Percentiles rank a stretch among this genome's conserved stretches.
Evolutionary conservation across 2,888 invertebrate genomes (phyloP).

Genomic region (Gisinianus flammeolus): DNA sequence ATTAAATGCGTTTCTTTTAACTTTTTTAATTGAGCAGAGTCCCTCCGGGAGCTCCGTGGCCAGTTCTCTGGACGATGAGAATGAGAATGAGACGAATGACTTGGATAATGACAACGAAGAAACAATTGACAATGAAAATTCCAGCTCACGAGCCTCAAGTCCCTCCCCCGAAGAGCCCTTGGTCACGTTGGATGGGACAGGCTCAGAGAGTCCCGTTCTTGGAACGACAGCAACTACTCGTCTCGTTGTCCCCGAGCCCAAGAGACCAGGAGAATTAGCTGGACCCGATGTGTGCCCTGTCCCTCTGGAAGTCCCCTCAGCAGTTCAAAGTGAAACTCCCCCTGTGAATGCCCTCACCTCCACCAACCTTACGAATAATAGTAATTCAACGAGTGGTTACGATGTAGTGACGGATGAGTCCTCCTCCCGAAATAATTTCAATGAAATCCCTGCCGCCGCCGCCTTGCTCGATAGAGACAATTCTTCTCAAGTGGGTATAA

Average conservation of each 20-base stretch:
- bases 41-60: slow-evolving; percentile 84
- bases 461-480: slow-evolving; percentile 11
- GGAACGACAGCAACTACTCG: slow-evolving; percentile 47
- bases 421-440: background rate
- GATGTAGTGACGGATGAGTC: background rate
- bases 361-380: background rate
- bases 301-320: slow-evolving; percentile 16
- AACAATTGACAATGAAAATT: slow-evolving; percentile 56
- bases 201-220: slow-evolving; percentile 37
- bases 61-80: slow-evolving; percentile 76
- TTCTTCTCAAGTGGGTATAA: slow-evolving; percentile 11
- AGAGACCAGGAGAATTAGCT: slow-evolving; percentile 46
- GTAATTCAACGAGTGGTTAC: background rate
- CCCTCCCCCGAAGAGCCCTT: slow-evolving; percentile 54
- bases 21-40: slow-evolving; percentile 67
- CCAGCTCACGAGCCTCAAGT: slow-evolving; percentile 59
- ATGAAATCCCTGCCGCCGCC: background rate
- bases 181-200: slow-evolving; percentile 24
- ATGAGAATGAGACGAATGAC: slow-evolving; percentile 62
- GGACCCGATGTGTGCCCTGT: slow-evolving; percentile 22
- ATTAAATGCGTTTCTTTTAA: background rate
- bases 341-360: no score
- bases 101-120: slow-evolving; percentile 56
- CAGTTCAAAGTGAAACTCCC: slow-evolving; percentile 16
- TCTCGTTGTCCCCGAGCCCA: slow-evolving; percentile 51